Base-by-base conservation (phyloP, 1,140 invertebrate species). In the Lasioglossum albipes region DNA sequence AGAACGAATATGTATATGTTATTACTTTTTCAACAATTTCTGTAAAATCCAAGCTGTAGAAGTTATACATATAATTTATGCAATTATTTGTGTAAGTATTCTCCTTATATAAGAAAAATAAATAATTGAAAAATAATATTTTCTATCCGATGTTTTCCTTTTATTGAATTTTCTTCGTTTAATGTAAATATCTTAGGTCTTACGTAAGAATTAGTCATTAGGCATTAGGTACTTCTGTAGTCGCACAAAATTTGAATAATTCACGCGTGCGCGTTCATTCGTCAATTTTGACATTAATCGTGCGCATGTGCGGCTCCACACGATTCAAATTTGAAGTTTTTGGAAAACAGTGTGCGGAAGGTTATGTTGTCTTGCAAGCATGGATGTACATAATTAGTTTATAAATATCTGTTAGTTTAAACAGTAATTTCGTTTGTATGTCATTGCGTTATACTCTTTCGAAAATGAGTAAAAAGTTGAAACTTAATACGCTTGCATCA, bases 381-480 rank as follows among this genome's bases (percentile, higher is more conserved):
- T 41, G 36, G 5, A 3, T 36, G 54, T 36, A 20, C 18, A 36
- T 16, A 0, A n/a, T n/a, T 59, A 2, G 7, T 77, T 42, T 59
- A 5, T 12, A 10, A n/a, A 13, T 16, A 71, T 49, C 20, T 16
- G 7, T 61, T 36, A 22, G n/a, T 3, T 12, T 2, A 52, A 41
- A 27, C 0, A 62, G 2, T 7, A 27, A 1, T 61, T 49, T 6
- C 0, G 7, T 20, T 52, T 49, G 4, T 62, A 71, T 22, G 18
- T 31, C 2, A 20, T 54, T 4, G 16, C 2, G 57, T 2, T 13
- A 31, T 45, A 45, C 31, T 10, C 7, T 64, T 31, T 69, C 12
- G 10, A 82, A 81, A 66, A 91, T 90, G 87, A 90, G 72, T 42
- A 90, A 90, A 68, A 78, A 57, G 10, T 85, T 90, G 27, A 91